A percentile compares a stretch with the other conserved stretches of the same genome.
Conservation (phyloP, 2,888 invertebrate species). For the Clivina fossor region DNA sequence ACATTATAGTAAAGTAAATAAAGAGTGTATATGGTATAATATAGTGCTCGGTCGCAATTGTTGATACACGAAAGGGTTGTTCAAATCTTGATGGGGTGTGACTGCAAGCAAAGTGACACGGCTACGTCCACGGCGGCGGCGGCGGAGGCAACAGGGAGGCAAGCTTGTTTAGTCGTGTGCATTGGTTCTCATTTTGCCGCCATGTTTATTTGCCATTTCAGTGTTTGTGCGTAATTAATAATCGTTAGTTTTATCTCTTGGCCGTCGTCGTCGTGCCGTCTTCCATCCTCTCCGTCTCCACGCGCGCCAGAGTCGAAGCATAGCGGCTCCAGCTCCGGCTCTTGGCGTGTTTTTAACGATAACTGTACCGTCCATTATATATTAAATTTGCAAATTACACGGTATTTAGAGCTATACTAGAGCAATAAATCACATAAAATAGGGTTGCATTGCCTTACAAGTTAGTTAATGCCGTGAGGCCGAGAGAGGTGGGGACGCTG, state of each 20-base stretch:
- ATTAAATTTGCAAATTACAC: constrained; percentile 76
- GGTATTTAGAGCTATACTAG: constrained; percentile 74
- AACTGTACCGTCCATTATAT: constrained; percentile 60
- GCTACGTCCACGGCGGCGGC: constrained; percentile 3
- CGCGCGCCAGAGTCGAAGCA: background rate
- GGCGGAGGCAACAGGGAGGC: constrained; percentile 5
- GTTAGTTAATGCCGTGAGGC: constrained; percentile 54
- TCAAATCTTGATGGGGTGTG: background rate
- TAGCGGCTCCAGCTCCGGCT: constrained; percentile 40
- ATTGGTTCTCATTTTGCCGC: constrained; percentile 17
- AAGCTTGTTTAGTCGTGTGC: background rate
- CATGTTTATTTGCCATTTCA: constrained; percentile 29
- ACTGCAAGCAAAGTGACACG: background rate
- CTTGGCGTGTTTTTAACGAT: constrained; percentile 51
- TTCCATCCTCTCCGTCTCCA: no score
- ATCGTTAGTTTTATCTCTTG: constrained; percentile 28
- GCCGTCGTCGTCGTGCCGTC: constrained; percentile 17
- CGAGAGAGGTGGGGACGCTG: constrained; percentile 43
- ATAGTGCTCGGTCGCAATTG: no score
- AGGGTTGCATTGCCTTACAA: constrained; percentile 49
- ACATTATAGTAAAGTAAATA: no score
- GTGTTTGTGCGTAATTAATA: constrained; percentile 29
- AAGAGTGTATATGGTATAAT: no score
- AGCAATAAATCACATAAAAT: constrained; percentile 64
- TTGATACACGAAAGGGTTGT: no score